Percentiles rank a stretch among this genome's conserved stretches.
phyloP scores from a whole-genome alignment of 2,888 invertebrate species.

The Oxystoma pomonae region DNA sequence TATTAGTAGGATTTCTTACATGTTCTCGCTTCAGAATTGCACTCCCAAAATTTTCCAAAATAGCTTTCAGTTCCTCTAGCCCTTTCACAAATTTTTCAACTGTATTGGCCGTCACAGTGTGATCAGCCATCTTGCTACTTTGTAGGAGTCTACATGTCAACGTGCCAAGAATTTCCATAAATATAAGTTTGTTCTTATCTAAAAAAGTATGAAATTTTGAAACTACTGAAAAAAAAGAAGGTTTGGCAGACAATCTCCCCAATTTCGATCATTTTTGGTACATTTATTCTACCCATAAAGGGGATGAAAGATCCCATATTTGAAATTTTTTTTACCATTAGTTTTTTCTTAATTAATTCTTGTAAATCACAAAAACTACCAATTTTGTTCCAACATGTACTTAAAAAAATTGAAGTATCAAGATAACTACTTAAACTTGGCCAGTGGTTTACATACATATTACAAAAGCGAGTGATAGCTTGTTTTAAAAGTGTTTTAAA shows the following conservation, averaged over 20 bases:
- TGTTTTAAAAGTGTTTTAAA: too few species aligned
- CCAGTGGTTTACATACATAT: too few species aligned
- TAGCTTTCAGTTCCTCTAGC: slow-evolving; percentile 36
- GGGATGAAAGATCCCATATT: background rate
- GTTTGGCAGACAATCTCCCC: too few species aligned
- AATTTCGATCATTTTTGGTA: too few species aligned
- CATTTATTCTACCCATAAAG: too few species aligned
- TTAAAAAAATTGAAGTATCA: too few species aligned
- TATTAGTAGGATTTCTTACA: slow-evolving; percentile 32
- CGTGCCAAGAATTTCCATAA: slow-evolving; percentile 38
- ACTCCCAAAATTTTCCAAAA: slow-evolving; percentile 38
- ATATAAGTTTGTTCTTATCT: slow-evolving; percentile 22
- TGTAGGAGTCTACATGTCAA: slow-evolving; percentile 37
- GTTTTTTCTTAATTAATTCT: too few species aligned
- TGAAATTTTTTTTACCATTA: background rate
- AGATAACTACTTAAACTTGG: too few species aligned
- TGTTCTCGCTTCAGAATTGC: slow-evolving; percentile 41
- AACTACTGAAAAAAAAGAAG: slow-evolving; percentile 1
- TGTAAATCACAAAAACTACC: too few species aligned
- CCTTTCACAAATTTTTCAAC: slow-evolving; percentile 38
- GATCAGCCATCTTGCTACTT: slow-evolving; percentile 41
- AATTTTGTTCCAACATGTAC: background rate
- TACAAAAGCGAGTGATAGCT: too few species aligned
- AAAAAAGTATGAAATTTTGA: background rate
- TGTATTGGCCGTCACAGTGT: slow-evolving; percentile 35